These are phyloP conservation scores for Etheostoma cragini DNA, from an alignment of 2,113 vertebrate genomes.

Conservation along the genomic window DNA sequence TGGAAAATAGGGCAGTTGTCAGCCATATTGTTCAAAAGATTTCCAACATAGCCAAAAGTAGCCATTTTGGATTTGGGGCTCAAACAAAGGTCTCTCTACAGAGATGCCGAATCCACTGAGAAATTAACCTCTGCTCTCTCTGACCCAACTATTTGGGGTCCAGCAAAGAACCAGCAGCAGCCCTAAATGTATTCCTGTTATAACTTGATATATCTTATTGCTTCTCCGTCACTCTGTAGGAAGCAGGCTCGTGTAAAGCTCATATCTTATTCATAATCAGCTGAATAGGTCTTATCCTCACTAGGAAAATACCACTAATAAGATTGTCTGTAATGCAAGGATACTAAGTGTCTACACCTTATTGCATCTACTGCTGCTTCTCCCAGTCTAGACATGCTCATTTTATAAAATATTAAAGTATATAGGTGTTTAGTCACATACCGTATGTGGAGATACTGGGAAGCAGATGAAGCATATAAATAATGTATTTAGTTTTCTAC, in stretches of 20 bases:
- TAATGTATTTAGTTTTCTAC: slow-evolving; percentile 3
- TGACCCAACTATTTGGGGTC: neutral
- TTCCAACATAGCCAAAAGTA: too few species aligned
- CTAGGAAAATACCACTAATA: neutral
- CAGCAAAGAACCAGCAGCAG: neutral
- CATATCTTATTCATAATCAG: slow-evolving; percentile 34
- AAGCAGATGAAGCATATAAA: neutral
- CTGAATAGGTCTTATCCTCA: neutral
- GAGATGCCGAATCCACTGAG: too few species aligned
- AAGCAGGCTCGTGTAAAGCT: neutral
- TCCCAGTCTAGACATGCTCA: neutral
- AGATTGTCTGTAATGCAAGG: neutral
- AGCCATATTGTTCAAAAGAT: too few species aligned
- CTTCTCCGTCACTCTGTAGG: neutral
- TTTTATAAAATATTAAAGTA: neutral
- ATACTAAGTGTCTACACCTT: neutral
- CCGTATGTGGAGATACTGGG: neutral
- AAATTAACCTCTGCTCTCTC: too few species aligned
- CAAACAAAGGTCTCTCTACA: too few species aligned
- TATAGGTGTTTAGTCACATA: neutral
- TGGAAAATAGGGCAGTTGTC: too few species aligned
- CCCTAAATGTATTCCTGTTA: neutral
- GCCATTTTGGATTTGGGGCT: too few species aligned
- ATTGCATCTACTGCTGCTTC: neutral
- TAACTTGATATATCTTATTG: neutral